Base-by-base conservation (phyloP, 2,888 invertebrate species). In the Parnassius mnemosyne region DNA sequence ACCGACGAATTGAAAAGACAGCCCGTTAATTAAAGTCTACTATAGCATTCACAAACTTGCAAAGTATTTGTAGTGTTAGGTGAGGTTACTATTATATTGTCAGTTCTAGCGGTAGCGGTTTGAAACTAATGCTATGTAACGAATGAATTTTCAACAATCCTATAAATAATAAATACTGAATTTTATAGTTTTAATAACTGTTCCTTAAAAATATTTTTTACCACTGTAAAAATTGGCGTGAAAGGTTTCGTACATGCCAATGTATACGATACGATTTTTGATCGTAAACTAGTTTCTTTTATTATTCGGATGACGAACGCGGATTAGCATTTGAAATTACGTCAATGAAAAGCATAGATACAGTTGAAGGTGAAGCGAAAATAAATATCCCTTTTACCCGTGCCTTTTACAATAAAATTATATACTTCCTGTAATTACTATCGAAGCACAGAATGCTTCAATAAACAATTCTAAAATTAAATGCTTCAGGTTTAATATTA, bases 61-160 rank as follows among this genome's bases (percentile, higher is more conserved):
- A 50, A 63, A 54, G 43, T 57, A 49, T 62, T 53, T 57, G 57
- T 43, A 13, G 13, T 53, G 61, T 61, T 47, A 62, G 53, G 43
- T 62, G 49, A 57, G 61, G 57, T 62, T 49, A 57, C 53, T 42
- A 49, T 49, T 62, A 57, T 53, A 57, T 49, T 62, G 53, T 53
- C 61, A 57, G 47, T 52, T 46, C 1, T 58, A 44, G n/a, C 42
- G 52, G 44, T 51, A 44, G 43, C 47, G 51, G 43, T 10, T 41
- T 3, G 11, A 10, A 25, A 34, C 1, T 46, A 12, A 46, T 46
- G n/a, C 11, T 44, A 3, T 34, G 34, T 34, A 34, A 34, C 3
- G 34, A 0, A 34, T 7, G 5, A 34, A 34, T 34, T 5, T 34
- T 34, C 7, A 34, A 7, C 34, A 7, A 34, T 34, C 34, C 34